These are phyloP conservation scores for Ibidorhyncha struthersii DNA, from an alignment of 2,113 vertebrate species.

Conservation along the genomic window DNA sequence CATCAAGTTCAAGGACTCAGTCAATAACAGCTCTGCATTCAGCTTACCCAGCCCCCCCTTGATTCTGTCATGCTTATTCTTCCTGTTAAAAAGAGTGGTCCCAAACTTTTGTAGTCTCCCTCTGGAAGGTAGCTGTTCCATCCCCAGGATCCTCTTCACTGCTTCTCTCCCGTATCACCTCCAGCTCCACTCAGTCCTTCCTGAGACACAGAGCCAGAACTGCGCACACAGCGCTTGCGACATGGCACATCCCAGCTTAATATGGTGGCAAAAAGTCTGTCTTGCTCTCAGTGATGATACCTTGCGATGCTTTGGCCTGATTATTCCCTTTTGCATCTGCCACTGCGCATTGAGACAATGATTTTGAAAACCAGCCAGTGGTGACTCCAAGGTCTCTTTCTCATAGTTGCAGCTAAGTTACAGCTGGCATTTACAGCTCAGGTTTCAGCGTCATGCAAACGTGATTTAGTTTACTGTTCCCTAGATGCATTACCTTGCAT, in stretches of 20 bases:
- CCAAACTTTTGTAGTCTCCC: background rate
- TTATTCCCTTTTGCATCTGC: background rate
- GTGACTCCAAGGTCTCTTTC: background rate
- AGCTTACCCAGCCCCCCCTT: background rate
- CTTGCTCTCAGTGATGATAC: background rate
- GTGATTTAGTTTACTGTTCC: background rate
- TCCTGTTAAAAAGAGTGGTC: background rate
- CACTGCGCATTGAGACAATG: background rate
- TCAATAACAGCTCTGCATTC: background rate
- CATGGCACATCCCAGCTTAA: background rate
- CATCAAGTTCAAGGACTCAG: background rate
- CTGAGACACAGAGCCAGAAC: background rate
- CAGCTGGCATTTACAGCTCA: background rate
- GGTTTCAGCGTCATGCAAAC: background rate
- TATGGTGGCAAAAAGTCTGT: background rate
- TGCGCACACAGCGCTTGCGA: background rate
- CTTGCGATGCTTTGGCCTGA: background rate
- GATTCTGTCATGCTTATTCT: background rate
- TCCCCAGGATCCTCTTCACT: background rate
- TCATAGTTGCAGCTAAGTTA: background rate
- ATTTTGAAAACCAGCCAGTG: background rate
- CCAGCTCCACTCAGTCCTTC: background rate
- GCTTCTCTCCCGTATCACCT: rapidly evolving
- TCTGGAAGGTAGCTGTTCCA: background rate
- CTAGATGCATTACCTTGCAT: background rate